phyloP scores from a whole-genome alignment of 2,113 vertebrate species.

The Rattus rattus region DNA sequence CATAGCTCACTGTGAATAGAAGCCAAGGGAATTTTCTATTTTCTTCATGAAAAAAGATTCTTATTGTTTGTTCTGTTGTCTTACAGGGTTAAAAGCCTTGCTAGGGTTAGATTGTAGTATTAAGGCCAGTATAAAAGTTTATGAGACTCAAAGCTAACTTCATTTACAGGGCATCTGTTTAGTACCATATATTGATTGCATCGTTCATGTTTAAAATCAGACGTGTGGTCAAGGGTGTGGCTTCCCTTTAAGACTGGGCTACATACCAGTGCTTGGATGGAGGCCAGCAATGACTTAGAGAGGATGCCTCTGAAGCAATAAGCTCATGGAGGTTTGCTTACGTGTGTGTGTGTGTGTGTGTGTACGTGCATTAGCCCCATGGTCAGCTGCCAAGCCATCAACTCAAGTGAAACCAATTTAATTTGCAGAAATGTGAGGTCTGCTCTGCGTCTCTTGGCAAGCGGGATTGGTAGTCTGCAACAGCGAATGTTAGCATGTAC shows the following conservation, averaged over 20 bases:
- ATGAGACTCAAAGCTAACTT: background rate
- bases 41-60: background rate
- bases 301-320: background rate
- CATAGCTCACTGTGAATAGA: background rate
- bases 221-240: background rate
- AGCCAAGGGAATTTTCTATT: background rate
- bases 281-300: slow-evolving; percentile 37
- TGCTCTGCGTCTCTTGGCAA: slow-evolving; percentile 38
- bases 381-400: slow-evolving; percentile 38
- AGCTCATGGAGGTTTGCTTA: slow-evolving; percentile 9
- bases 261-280: background rate
- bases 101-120: background rate
- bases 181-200: background rate
- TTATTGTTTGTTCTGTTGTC: background rate
- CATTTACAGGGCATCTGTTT: background rate
- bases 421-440: slow-evolving; percentile 46
- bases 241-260: slow-evolving; percentile 56
- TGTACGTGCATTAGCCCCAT: background rate
- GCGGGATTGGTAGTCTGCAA: background rate
- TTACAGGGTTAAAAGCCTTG: background rate
- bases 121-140: background rate
- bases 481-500: slow-evolving; percentile 31
- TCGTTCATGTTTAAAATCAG: slow-evolving; percentile 39
- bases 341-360: background rate
- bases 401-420: slow-evolving; percentile 41